Conservation (phyloP, 2,113 vertebrate species). For the Chascanopsetta lugubris region DNA sequence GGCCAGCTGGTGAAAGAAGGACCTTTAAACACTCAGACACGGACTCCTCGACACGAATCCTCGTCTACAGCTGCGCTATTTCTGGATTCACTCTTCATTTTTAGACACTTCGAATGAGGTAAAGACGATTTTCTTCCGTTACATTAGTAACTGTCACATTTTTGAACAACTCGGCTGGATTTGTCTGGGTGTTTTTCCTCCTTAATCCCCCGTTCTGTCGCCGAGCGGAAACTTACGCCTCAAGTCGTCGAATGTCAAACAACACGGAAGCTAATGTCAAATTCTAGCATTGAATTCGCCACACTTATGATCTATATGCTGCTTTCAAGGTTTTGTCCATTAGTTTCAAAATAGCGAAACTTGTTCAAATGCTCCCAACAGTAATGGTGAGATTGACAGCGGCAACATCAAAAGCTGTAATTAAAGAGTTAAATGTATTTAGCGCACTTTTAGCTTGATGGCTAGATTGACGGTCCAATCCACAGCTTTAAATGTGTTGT, state of each 20-base stretch:
- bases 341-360: no score
- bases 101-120: slow-evolving; percentile 65
- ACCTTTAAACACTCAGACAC: slow-evolving; percentile 61
- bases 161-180: background rate
- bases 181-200: background rate
- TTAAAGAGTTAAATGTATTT: background rate
- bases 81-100: slow-evolving; percentile 32
- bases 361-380: no score
- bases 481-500: slow-evolving; percentile 18
- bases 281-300: background rate
- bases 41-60: background rate
- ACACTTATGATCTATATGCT: background rate
- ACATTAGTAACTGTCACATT: background rate
- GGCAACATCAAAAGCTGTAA: background rate
- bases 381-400: background rate
- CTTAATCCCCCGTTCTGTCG: slow-evolving; percentile 7
- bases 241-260: slow-evolving; percentile 11
- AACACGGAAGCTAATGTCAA: background rate
- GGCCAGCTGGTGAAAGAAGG: slow-evolving; percentile 28
- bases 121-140: slow-evolving; percentile 22
- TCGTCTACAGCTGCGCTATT: background rate
- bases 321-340: background rate
- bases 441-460: background rate
- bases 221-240: slow-evolving; percentile 28
- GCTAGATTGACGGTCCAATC: background rate